Base-by-base conservation (phyloP, 2,113 vertebrate genomes). In the Thunnus maccoyii region DNA sequence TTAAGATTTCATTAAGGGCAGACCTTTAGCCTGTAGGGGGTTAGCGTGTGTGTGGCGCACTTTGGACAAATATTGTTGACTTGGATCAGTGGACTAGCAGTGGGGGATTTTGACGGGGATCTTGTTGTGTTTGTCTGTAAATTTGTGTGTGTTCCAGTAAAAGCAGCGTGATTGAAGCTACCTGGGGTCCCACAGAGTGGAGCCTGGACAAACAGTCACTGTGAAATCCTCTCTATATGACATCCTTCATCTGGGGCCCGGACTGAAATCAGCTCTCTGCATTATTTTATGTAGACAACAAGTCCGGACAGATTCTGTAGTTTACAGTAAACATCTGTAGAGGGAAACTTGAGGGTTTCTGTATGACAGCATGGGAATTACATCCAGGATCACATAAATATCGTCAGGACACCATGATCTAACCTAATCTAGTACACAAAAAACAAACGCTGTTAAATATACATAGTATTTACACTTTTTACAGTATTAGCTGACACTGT, bases 1-100 rank as follows among this genome's bases (percentile, higher is more conserved):
- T 46, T 18, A 10, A n/a, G 55, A 63, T 76, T 87, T 84, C 73
- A 83, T 88, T 52, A 82, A 72, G 52, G 46, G 55, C 60, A 76
- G 44, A 86, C 58, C 60, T 51, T 78, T 44, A 3, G 75, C 32
- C n/a, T 79, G 30, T 0, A 13, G 56, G 57, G 71, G 32, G 15
- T 18, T 17, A 1, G 11, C 51, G 32, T 58, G 46, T 72, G 56
- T 80, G 57, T 52, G 60, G 50, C 16, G 8, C 16, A 32, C 44
- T 62, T 18, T 60, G 55, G 44, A 20, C 14, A 30, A 48, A n/a
- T 30, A 15, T 72, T 72, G 51, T 69, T 85, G 51, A 22, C 62
- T 36, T 0, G 22, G 83, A 80, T 86, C 57, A 76, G 50, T 54
- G 78, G 56, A 47, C 27, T 27, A 50, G 60, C 56, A 7, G 62